These are phyloP conservation scores for Oncorhynchus nerka DNA, from an alignment of 2,113 vertebrate species.

Conservation along the genomic window DNA sequence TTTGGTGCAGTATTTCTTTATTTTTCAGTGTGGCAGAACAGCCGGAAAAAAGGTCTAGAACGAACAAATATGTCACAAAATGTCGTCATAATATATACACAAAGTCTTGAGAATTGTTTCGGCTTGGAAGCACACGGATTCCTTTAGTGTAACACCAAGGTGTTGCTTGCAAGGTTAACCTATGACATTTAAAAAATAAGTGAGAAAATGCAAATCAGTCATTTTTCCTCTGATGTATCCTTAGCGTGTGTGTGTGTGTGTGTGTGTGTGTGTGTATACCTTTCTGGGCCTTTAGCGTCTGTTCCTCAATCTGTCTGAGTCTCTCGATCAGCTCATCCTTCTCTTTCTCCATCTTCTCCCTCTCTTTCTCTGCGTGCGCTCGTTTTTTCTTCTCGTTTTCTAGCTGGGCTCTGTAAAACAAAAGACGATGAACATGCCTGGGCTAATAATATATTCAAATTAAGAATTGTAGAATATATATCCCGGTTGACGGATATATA, in stretches of 20 bases:
- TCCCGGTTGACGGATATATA: no score
- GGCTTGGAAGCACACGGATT: not conserved
- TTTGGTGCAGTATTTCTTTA: no score
- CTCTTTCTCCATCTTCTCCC: conserved; percentile 93
- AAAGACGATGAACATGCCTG: not conserved
- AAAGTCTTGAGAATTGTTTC: not conserved
- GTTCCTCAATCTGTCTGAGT: conserved; percentile 91
- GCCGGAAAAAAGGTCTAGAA: not conserved
- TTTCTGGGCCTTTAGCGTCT: conserved; percentile 94
- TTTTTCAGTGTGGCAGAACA: no score
- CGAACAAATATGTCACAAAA: not conserved
- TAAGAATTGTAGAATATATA: not conserved
- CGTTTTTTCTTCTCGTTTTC: conserved; percentile 98
- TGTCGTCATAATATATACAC: not conserved
- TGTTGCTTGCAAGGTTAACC: not conserved
- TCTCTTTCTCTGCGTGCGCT: conserved; percentile 92
- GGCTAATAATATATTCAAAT: not conserved
- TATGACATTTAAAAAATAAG: not conserved
- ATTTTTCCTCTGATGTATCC: not conserved
- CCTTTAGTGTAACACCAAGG: not conserved
- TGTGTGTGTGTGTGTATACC: conserved; percentile 66
- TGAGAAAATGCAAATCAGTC: not conserved
- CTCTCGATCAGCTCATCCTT: conserved; percentile 95
- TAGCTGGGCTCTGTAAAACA: conserved; percentile 82
- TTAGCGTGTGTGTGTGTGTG: not conserved